Conservation (phyloP, 2,797 vertebrate genomes). For the Cossypha caffra region DNA sequence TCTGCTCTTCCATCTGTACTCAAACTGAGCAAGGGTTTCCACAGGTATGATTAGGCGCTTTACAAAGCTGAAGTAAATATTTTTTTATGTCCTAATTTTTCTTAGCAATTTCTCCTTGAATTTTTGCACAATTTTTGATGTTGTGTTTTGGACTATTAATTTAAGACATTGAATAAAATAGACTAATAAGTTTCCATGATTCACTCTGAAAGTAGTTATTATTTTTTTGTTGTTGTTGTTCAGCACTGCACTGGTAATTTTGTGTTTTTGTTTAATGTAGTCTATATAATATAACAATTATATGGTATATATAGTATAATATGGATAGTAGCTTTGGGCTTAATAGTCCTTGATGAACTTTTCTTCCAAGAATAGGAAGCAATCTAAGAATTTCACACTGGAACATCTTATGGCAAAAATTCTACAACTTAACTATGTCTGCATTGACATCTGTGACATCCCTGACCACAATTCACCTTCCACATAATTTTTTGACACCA, state of each 20-base stretch:
- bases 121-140: neutral
- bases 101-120: neutral
- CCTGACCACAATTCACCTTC: neutral
- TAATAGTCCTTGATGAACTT: neutral
- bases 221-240: neutral
- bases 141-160: neutral
- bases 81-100: neutral
- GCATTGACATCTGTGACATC: neutral
- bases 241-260: neutral
- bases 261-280: neutral
- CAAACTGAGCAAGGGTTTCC: neutral
- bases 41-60: neutral
- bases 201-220: neutral
- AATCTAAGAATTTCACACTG: neutral
- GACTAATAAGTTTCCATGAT: neutral
- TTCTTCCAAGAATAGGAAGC: neutral
- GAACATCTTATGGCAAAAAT: neutral
- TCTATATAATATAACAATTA: too few relatives aligned
- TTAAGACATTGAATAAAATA: neutral
- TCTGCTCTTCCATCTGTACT: neutral
- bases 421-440: neutral
- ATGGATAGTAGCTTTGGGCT: neutral
- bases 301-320: too few relatives aligned
- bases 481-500: neutral
- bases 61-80: neutral